Conservation (phyloP, 1,140 invertebrate genomes). For the Drosophila littoralis region DNA sequence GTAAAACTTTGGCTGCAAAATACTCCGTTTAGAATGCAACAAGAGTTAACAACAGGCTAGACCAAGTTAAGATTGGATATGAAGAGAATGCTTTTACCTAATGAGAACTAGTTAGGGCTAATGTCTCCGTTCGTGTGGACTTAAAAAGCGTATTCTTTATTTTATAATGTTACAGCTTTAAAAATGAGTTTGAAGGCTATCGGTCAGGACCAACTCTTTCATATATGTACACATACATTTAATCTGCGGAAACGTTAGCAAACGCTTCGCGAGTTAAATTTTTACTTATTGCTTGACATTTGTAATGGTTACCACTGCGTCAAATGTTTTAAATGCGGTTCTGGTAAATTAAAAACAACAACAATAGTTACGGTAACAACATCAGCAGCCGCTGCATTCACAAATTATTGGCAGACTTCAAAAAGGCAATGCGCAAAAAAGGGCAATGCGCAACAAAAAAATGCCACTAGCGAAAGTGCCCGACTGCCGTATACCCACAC, state of each 20-base stretch:
- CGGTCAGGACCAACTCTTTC: no score
- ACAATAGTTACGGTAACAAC: slow-evolving; percentile 32
- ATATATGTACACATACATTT: neutral
- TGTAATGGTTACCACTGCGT: slow-evolving; percentile 68
- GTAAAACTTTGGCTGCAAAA: neutral
- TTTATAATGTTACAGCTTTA: no score
- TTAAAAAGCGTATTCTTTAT: no score
- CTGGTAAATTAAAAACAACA: slow-evolving; percentile 43
- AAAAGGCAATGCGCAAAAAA: slow-evolving; percentile 50
- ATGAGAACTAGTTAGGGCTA: no score
- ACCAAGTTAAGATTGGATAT: no score
- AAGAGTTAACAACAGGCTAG: no score
- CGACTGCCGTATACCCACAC: slow-evolving; percentile 5
- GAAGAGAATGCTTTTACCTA: no score
- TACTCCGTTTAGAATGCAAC: no score
- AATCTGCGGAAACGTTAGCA: slow-evolving; percentile 31
- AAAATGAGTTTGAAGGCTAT: no score
- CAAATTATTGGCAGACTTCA: slow-evolving; percentile 73
- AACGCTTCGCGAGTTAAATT: slow-evolving; percentile 68
- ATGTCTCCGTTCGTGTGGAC: no score
- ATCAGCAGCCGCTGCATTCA: slow-evolving; percentile 52
- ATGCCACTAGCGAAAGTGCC: neutral
- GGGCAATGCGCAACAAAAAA: slow-evolving; percentile 19
- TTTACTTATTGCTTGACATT: slow-evolving; percentile 77
- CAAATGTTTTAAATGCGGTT: slow-evolving; percentile 72